These are phyloP conservation scores for Pteropus rufus DNA, from an alignment of 2,797 vertebrate genomes.

Conservation along the genomic window DNA sequence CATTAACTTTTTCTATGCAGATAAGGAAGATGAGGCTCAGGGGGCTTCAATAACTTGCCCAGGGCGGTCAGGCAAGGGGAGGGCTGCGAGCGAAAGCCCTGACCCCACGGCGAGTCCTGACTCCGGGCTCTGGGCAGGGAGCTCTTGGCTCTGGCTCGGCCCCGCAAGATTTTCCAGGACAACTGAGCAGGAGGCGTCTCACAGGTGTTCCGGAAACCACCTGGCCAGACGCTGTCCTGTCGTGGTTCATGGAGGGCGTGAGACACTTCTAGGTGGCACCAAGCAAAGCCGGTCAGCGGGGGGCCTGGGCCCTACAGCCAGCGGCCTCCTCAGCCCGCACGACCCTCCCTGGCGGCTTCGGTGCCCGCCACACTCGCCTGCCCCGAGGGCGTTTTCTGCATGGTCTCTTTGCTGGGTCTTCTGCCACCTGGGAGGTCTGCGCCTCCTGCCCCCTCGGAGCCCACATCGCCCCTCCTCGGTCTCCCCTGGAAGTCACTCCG, in stretches of 20 bases:
- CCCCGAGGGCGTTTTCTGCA: background rate
- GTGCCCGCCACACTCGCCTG: background rate
- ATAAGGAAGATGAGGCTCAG: background rate
- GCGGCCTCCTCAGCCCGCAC: background rate
- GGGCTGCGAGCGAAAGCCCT: no score
- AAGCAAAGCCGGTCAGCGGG: background rate
- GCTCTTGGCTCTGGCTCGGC: background rate
- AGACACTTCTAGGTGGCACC: background rate
- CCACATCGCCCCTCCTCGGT: fast-evolving
- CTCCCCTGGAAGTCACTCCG: background rate
- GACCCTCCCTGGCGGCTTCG: background rate
- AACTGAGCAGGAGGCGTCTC: fast-evolving
- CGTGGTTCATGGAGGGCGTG: background rate
- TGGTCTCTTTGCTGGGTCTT: background rate
- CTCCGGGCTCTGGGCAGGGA: background rate
- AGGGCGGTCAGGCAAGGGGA: background rate
- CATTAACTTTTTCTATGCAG: background rate
- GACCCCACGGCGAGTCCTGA: background rate
- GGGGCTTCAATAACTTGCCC: background rate
- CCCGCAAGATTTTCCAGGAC: fast-evolving
- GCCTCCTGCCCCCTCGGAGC: background rate
- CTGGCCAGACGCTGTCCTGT: background rate
- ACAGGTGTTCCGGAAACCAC: background rate
- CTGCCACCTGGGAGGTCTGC: background rate
- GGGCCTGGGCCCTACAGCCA: no score